These are phyloP conservation scores for Ochropacha duplaris DNA, from an alignment of 2,888 invertebrate genomes.

Conservation along the genomic window DNA sequence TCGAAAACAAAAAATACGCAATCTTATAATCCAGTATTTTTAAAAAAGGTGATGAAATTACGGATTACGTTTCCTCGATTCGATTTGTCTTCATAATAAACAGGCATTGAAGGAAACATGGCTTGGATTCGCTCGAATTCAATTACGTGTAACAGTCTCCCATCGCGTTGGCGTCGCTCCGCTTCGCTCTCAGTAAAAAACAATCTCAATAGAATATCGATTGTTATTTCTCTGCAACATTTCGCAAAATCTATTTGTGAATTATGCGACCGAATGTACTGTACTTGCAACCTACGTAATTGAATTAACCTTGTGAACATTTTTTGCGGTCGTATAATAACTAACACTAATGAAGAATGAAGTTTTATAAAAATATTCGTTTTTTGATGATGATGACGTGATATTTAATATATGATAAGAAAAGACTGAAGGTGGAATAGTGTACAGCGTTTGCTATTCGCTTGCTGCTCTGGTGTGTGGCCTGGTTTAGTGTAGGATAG, in stretches of 20 bases:
- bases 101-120: background rate
- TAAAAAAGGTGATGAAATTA: background rate
- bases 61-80: background rate
- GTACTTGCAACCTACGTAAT: conserved; percentile 27
- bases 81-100: background rate
- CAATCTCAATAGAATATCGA: conserved; percentile 15
- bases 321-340: conserved; percentile 31
- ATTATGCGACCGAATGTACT: conserved; percentile 16
- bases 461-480: too few relatives aligned
- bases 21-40: background rate
- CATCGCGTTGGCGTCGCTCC: too few relatives aligned
- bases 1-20: too few relatives aligned
- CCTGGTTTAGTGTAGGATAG: too few relatives aligned
- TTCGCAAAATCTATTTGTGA: conserved; percentile 29
- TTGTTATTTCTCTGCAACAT: conserved; percentile 25
- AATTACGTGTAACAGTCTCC: background rate
- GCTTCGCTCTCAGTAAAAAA: conserved; percentile 2
- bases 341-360: conserved; percentile 14
- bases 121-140: background rate
- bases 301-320: conserved; percentile 34
- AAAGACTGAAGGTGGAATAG: too few relatives aligned
- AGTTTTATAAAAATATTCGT: background rate
- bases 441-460: too few relatives aligned
- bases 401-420: too few relatives aligned
- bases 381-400: too few relatives aligned